Percentiles rank a stretch among this genome's conserved stretches.
Conservation (phyloP, 2,888 invertebrate genomes). For the Harpalus rufipes region DNA sequence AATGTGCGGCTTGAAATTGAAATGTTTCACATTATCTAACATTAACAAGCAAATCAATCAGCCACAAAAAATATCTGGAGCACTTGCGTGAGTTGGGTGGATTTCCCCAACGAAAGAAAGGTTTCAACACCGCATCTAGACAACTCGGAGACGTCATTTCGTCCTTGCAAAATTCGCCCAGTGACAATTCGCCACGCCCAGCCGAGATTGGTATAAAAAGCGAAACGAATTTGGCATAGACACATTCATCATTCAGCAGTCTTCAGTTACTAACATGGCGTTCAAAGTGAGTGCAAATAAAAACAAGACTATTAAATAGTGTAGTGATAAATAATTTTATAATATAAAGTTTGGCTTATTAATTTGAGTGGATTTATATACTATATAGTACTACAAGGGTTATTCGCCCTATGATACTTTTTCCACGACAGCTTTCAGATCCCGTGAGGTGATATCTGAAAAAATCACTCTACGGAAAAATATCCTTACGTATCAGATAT, state of each 20-base stretch:
- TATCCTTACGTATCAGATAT: too few species aligned
- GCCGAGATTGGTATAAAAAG: constrained; percentile 48
- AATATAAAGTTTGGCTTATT: too few species aligned
- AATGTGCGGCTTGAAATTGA: not conserved
- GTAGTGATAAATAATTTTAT: not conserved
- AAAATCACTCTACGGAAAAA: too few species aligned
- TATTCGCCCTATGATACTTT: too few species aligned
- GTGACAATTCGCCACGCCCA: constrained; percentile 31
- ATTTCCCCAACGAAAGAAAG: constrained; percentile 1
- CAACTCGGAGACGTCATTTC: not conserved
- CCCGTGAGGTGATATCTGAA: too few species aligned
- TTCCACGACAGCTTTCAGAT: too few species aligned
- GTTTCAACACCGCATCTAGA: constrained; percentile 12
- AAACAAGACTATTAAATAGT: not conserved
- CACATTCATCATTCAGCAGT: constrained; percentile 40
- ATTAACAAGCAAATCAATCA: constrained; percentile 30
- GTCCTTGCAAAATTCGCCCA: constrained; percentile 31
- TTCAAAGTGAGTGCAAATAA: constrained; percentile 34
- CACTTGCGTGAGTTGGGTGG: constrained; percentile 6
- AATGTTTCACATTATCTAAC: constrained; percentile 13
- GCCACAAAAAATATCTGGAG: constrained; percentile 32
- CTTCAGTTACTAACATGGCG: constrained; percentile 47
- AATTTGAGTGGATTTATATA: too few species aligned
- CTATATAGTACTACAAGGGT: too few species aligned
- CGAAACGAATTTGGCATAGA: constrained; percentile 12